Evolutionary conservation across 1,140 invertebrate genomes (phyloP).

Genomic region (Frieseomelitta varia): DNA sequence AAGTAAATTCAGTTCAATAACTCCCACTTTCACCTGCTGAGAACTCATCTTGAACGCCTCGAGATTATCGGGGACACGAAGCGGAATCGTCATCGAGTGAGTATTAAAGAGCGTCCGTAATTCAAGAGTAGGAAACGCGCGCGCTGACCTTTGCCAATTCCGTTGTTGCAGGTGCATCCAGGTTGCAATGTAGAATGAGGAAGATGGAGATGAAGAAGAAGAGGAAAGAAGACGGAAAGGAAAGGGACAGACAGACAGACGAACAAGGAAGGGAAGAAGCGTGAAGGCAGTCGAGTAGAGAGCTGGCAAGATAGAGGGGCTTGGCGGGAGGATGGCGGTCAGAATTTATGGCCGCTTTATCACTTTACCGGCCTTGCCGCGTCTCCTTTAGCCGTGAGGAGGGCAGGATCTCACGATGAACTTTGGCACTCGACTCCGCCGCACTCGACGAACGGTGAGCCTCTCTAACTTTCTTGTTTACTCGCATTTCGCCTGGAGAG

Average conservation of each 20-base stretch:
- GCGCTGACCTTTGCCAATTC: constrained; percentile 68
- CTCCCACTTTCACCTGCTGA: not conserved
- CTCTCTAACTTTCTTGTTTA: constrained; percentile 78
- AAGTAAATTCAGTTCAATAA: not conserved
- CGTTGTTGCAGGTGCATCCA: constrained; percentile 71
- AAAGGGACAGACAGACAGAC: constrained; percentile 52
- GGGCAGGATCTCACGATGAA: constrained; percentile 80
- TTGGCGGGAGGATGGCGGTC: constrained; percentile 72
- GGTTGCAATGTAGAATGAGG: constrained; percentile 41
- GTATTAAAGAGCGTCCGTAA: constrained; percentile 17
- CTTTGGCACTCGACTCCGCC: constrained; percentile 80
- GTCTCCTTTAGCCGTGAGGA: constrained; percentile 77
- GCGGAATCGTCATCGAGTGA: constrained; percentile 44
- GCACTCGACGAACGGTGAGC: constrained; percentile 77
- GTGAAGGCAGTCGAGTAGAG: constrained; percentile 47
- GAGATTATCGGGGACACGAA: not conserved
- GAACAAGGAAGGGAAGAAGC: constrained; percentile 20
- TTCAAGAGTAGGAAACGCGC: not conserved
- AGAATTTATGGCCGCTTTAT: constrained; percentile 83
- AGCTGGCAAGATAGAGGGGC: constrained; percentile 59
- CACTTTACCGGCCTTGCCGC: constrained; percentile 81
- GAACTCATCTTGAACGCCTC: no score
- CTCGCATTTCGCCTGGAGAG: constrained; percentile 71
- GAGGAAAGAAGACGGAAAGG: constrained; percentile 28
- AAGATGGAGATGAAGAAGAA: constrained; percentile 9